Evolutionary conservation across 2,113 vertebrate species (phyloP), one percentile per base, ranked within the genome.

Genomic region (Engystomops pustulosus): DNA sequence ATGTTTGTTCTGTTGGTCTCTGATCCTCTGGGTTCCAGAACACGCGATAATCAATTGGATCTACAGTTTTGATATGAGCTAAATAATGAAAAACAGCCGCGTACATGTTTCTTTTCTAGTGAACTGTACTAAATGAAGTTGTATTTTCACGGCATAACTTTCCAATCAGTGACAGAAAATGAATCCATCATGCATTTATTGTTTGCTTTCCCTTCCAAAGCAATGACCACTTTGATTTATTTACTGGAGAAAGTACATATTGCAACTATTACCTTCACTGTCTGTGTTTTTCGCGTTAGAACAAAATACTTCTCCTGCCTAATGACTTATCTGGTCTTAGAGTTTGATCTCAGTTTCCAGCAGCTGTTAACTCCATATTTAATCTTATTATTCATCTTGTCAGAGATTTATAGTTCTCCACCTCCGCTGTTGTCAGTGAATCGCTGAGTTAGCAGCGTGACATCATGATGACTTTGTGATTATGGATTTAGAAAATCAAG

Each of bases 291-390:
- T 78, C 75, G 34, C 32, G 60, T 78, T 78, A 58, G 36, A 60
- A 23, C 0, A 10, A 60, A 77, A 15, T 25, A 14, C 41, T 8
- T 78, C 30, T 41, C 20, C 18, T 17, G n/a, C 10, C 8, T 23
- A 23, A 58, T 78, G 51, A 78, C 36, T 38, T 78, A 78, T 78
- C 53, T 78, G 75, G 34, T 60, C n/a, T 58, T 41, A 60, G 25
- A 36, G 12, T 25, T 60, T 25, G 51, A 60, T 78, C 75, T 78
- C 75, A 25, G 14, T 20, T 78, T 78, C 41, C 34, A 78, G 32
- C 75, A 60, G 51, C 75, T 58, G 51, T 38, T 78, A 60, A 78
- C 12, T 58, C 6, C 36, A 58, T 78, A 58, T 60, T 38, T 58
- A 60, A 58, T 78, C 32, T 25, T 34, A 60, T 76, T 55, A 76